A percentile compares a stretch with the other conserved stretches of the same genome.
phyloP scores from a whole-genome alignment of 30 jellyfish, hydroid and myxozoan genomes.

The Haliclystus octoradiatus region DNA sequence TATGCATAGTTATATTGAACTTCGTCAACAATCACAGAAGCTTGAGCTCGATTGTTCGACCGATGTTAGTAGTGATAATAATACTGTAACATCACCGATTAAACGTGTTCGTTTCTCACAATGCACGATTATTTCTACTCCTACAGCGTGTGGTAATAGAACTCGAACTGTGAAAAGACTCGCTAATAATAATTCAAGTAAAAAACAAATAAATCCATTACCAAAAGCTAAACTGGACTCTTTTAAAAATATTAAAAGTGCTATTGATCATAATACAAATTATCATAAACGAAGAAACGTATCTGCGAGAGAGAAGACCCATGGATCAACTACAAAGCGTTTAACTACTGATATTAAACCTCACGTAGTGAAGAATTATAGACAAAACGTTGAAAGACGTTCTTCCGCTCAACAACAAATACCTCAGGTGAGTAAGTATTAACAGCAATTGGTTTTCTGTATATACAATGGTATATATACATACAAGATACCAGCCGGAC shows the following conservation, averaged over 20 bases:
- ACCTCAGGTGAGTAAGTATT: too few relatives aligned
- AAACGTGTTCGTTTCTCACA: background rate
- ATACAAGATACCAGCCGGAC: too few relatives aligned
- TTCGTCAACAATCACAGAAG: slow-evolving; percentile 79
- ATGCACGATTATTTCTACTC: background rate
- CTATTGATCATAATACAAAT: background rate
- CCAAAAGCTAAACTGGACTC: background rate
- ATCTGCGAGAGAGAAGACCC: too few relatives aligned
- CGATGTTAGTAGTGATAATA: slow-evolving; percentile 19
- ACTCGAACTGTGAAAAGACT: background rate
- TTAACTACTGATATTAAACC: too few relatives aligned
- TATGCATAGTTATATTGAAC: slow-evolving; percentile 86
- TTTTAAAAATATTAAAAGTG: background rate
- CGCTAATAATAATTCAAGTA: background rate
- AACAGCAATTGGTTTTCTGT: too few relatives aligned
- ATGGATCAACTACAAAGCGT: too few relatives aligned
- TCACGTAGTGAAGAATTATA: too few relatives aligned
- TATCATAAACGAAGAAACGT: too few relatives aligned
- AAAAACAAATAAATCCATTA: too few relatives aligned
- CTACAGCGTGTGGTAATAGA: background rate
- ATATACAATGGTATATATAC: too few relatives aligned
- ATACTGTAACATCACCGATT: background rate
- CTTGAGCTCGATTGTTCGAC: slow-evolving; percentile 39
- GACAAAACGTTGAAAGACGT: too few relatives aligned
- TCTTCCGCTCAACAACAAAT: too few relatives aligned